Evolutionary conservation across 2,797 vertebrate genomes (phyloP).

Genomic region (Tokudaia tokunoshimensis): DNA sequence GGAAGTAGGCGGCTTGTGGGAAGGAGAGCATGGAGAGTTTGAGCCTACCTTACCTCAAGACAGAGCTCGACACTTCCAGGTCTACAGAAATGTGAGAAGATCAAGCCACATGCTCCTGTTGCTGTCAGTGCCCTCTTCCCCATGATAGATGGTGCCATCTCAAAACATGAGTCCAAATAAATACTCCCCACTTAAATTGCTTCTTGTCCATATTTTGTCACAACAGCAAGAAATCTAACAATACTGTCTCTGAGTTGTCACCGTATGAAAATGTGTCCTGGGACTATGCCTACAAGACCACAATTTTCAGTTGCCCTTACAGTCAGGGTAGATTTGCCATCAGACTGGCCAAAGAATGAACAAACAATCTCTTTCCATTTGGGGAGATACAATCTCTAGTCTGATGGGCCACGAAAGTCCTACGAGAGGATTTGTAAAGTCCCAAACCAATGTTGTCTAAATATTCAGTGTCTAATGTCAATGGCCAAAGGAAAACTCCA

Average conservation of each 20-base stretch:
- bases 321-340: background rate
- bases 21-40: background rate
- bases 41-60: background rate
- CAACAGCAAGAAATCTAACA: background rate
- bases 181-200: background rate
- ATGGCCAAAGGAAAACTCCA: background rate
- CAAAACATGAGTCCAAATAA: background rate
- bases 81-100: background rate
- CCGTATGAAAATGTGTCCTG: background rate
- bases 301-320: background rate
- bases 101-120: background rate
- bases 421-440: background rate
- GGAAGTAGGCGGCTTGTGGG: background rate
- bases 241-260: background rate
- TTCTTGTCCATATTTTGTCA: background rate
- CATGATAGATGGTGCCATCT: background rate
- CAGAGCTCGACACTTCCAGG: background rate
- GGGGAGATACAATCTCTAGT: background rate
- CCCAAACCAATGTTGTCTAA: background rate
- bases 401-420: background rate
- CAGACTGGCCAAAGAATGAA: background rate
- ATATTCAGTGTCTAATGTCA: background rate
- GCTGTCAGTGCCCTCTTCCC: background rate
- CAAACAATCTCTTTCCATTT: background rate
- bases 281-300: background rate